A percentile compares a stretch with the other conserved stretches of the same genome.
These are phyloP conservation scores for Caenorhabditis briggsae DNA, from an alignment of 1,140 invertebrate species.

Conservation along the genomic window DNA sequence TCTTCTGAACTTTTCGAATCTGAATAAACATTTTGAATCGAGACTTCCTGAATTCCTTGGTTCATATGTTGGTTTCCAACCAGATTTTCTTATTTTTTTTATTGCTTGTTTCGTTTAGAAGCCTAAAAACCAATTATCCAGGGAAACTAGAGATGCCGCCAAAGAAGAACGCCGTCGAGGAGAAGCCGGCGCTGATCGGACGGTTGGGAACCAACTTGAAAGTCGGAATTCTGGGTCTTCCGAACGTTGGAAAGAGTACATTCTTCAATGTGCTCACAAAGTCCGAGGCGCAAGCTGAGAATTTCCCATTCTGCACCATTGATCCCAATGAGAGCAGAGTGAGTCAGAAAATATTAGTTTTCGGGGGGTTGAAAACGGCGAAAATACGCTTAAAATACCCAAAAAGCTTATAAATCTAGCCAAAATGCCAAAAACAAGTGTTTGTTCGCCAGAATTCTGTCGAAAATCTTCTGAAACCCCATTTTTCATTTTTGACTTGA, in stretches of 20 bases:
- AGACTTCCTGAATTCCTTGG: no score
- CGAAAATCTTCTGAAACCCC: no score
- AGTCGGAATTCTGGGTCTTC: conserved; percentile 78
- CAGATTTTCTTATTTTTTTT: conserved; percentile 27
- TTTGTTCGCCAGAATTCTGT: no score
- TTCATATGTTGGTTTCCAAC: not conserved
- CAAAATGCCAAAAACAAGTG: no score
- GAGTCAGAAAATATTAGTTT: not conserved
- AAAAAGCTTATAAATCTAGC: no score
- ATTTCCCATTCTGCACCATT: conserved; percentile 99
- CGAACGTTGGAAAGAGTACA: conserved; percentile 87
- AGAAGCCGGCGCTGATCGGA: conserved; percentile 90
- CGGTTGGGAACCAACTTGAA: conserved; percentile 96
- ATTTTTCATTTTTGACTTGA: no score
- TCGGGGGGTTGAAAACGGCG: no score
- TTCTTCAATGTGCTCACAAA: conserved; percentile 98
- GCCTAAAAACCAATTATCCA: no score
- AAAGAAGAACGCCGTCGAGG: conserved; percentile 88
- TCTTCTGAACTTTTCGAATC: not conserved
- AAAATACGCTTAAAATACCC: no score
- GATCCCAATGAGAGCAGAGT: conserved; percentile 99
- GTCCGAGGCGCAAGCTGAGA: conserved; percentile 93
- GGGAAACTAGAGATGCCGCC: conserved; percentile 84
- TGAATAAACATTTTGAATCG: conserved; percentile 9
- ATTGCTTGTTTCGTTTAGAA: no score